Evolutionary conservation across 1,140 invertebrate genomes (phyloP).

Genomic region (Medauroidea extradentata): DNA sequence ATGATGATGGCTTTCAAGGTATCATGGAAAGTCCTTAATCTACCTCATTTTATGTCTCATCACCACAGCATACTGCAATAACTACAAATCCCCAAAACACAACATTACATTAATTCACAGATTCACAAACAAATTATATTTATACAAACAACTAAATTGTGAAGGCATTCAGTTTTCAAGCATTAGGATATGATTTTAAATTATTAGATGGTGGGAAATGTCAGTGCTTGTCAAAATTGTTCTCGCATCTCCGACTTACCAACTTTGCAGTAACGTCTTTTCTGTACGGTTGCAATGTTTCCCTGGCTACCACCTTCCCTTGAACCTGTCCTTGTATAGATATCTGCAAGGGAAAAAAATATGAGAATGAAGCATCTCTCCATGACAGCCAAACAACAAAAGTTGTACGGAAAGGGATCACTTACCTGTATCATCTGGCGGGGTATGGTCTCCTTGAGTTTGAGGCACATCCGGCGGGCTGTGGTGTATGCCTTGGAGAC

Average conservation of each 20-base stretch:
- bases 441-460: conserved; percentile 85
- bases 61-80: too few relatives aligned
- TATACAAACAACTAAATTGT: too few relatives aligned
- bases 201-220: background rate
- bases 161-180: too few relatives aligned
- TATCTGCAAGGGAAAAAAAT: conserved; percentile 48
- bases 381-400: too few relatives aligned
- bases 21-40: too few relatives aligned
- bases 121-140: too few relatives aligned
- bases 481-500: conserved; percentile 56
- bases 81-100: too few relatives aligned
- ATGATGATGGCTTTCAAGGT: too few relatives aligned
- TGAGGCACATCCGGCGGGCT: conserved; percentile 66
- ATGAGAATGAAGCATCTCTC: too few relatives aligned
- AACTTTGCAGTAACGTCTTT: conserved; percentile 94
- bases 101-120: too few relatives aligned
- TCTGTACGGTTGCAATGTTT: conserved; percentile 79
- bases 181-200: background rate
- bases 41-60: too few relatives aligned
- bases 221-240: background rate
- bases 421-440: conserved; percentile 72
- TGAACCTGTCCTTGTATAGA: conserved; percentile 82
- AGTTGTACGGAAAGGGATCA: too few relatives aligned
- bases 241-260: conserved; percentile 53
- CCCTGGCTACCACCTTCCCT: conserved; percentile 79